phyloP scores from a whole-genome alignment of 2,113 vertebrate genomes.

The Choloepus hoffmanni region DNA sequence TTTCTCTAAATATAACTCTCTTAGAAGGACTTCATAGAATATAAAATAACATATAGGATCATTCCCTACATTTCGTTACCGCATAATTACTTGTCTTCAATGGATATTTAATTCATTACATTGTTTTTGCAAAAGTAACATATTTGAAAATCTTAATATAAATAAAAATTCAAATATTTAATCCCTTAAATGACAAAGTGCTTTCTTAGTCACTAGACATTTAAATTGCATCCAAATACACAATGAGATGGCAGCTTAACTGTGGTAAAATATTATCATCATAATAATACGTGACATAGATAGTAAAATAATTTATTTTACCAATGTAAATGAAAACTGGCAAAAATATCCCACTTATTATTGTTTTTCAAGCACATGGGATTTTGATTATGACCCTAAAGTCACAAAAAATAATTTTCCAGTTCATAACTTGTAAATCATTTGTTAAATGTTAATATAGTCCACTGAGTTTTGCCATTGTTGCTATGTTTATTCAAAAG shows the following conservation, averaged over 20 bases:
- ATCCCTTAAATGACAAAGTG: not conserved
- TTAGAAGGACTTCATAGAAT: not conserved
- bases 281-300: not conserved
- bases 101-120: not conserved
- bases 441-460: constrained; percentile 76
- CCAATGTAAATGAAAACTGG: not conserved
- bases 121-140: not conserved
- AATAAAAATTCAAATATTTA: not conserved
- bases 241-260: not conserved
- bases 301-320: constrained; percentile 49
- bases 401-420: not conserved
- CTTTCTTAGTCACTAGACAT: not conserved
- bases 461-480: constrained; percentile 71
- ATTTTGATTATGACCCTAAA: constrained; percentile 59
- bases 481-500: constrained; percentile 70
- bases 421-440: constrained; percentile 22
- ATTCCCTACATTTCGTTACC: not conserved
- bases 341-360: not conserved
- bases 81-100: not conserved
- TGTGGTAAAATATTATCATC: not conserved
- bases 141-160: not conserved
- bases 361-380: not conserved
- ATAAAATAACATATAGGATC: not conserved
- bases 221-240: constrained; percentile 26
- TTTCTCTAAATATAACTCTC: not conserved